Conservation (phyloP, 2,888 invertebrate species). For the Eristalis arbustorum region DNA sequence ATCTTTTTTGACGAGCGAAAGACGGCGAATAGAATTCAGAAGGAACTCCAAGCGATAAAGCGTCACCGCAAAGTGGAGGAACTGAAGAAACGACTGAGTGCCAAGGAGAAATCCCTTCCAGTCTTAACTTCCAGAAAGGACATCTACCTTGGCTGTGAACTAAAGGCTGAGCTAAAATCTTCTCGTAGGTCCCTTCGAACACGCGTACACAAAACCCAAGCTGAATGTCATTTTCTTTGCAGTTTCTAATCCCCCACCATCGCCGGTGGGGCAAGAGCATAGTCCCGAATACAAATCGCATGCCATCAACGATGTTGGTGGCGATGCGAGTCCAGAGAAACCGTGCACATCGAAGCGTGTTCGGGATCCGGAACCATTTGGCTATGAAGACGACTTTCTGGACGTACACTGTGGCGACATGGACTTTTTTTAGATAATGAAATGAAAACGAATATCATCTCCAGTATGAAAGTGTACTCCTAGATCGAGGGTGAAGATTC, state of each 20-base stretch:
- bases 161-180: conserved; percentile 74
- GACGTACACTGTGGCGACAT: conserved; percentile 87
- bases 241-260: conserved; percentile 88
- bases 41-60: conserved; percentile 82
- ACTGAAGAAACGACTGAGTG: conserved; percentile 83
- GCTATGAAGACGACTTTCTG: conserved; percentile 86
- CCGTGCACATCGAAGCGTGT: conserved; percentile 75
- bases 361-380: conserved; percentile 74
- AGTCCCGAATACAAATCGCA: conserved; percentile 85
- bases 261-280: conserved; percentile 86
- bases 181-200: conserved; percentile 66
- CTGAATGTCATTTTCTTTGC: background rate
- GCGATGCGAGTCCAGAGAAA: conserved; percentile 75
- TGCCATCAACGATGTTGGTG: conserved; percentile 77
- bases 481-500: background rate
- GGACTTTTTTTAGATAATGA: conserved; percentile 84
- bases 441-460: background rate
- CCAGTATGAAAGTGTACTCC: background rate
- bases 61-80: conserved; percentile 86
- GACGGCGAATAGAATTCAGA: conserved; percentile 82
- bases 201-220: background rate
- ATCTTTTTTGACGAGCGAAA: conserved; percentile 87
- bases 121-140: conserved; percentile 76
- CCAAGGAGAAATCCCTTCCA: conserved; percentile 77
- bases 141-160: conserved; percentile 73